Evolutionary conservation across 1,140 invertebrate species (phyloP).

Genomic region (Laupala kohalensis): DNA sequence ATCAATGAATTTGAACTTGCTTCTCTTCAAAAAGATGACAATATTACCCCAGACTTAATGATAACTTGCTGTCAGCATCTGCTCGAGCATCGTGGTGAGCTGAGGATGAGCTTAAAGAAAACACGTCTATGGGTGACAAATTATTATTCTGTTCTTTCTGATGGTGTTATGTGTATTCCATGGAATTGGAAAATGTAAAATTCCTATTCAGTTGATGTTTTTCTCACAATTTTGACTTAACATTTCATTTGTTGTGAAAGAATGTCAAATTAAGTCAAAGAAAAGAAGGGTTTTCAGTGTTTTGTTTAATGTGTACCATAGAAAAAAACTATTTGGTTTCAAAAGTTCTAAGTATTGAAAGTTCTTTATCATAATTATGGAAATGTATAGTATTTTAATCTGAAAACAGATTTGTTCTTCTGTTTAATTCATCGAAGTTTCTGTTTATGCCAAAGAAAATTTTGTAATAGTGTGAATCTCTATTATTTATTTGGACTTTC

Average conservation of each 20-base stretch:
- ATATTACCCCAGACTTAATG: constrained; percentile 78
- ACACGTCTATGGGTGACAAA: constrained; percentile 67
- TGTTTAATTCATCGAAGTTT: too few relatives aligned
- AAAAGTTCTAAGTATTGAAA: too few relatives aligned
- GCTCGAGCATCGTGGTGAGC: constrained; percentile 35
- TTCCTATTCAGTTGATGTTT: neutral
- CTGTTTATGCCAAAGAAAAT: too few relatives aligned
- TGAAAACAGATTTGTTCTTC: too few relatives aligned
- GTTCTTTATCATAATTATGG: too few relatives aligned
- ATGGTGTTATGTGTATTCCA: constrained; percentile 81
- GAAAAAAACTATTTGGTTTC: too few relatives aligned
- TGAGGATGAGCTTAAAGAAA: constrained; percentile 31
- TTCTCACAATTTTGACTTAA: neutral
- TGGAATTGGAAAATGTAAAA: constrained; percentile 68
- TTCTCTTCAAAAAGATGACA: constrained; percentile 73
- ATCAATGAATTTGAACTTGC: constrained; percentile 49
- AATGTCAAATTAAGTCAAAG: too few relatives aligned
- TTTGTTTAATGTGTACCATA: too few relatives aligned
- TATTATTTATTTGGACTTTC: too few relatives aligned
- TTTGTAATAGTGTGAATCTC: too few relatives aligned
- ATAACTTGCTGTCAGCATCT: constrained; percentile 66
- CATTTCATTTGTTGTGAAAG: neutral
- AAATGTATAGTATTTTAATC: too few relatives aligned
- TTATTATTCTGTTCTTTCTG: constrained; percentile 81
- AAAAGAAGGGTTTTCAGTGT: too few relatives aligned